Conservation (phyloP, 2,888 invertebrate genomes). For the Eupithecia insigniata region DNA sequence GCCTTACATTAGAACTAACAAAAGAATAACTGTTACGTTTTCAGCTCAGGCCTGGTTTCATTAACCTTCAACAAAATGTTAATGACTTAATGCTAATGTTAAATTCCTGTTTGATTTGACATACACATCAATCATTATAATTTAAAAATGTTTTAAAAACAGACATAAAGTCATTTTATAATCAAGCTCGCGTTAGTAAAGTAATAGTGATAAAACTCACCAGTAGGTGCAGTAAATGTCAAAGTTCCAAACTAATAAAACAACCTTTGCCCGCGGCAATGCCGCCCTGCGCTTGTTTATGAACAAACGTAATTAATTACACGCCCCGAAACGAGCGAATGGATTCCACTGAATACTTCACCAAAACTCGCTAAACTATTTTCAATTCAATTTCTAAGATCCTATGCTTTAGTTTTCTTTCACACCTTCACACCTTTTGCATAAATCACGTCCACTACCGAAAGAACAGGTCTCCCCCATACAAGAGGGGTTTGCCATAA, state of each 20-base stretch:
- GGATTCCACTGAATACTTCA: conserved; percentile 36
- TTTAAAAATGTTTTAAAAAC: background rate
- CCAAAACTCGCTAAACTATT: conserved; percentile 10
- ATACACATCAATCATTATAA: background rate
- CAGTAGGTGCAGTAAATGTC: conserved; percentile 8
- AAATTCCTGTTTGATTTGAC: too few relatives aligned
- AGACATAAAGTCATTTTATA: background rate
- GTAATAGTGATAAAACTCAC: background rate
- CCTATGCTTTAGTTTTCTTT: background rate
- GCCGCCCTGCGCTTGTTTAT: conserved; percentile 30
- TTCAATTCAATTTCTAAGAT: conserved; percentile 14
- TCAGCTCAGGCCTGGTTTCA: too few relatives aligned
- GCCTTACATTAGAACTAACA: too few relatives aligned
- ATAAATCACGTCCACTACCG: too few relatives aligned
- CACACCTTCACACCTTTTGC: background rate
- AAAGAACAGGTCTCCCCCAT: too few relatives aligned
- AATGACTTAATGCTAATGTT: too few relatives aligned
- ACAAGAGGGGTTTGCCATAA: too few relatives aligned
- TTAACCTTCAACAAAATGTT: too few relatives aligned
- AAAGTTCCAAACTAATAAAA: conserved; percentile 24
- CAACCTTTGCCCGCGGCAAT: conserved; percentile 11
- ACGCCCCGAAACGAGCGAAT: conserved; percentile 28
- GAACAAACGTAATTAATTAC: conserved; percentile 43
- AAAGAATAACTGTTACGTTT: too few relatives aligned
- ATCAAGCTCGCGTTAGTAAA: background rate